phyloP scores from a whole-genome alignment of 2,113 vertebrate genomes.

The Apteryx mantelli region DNA sequence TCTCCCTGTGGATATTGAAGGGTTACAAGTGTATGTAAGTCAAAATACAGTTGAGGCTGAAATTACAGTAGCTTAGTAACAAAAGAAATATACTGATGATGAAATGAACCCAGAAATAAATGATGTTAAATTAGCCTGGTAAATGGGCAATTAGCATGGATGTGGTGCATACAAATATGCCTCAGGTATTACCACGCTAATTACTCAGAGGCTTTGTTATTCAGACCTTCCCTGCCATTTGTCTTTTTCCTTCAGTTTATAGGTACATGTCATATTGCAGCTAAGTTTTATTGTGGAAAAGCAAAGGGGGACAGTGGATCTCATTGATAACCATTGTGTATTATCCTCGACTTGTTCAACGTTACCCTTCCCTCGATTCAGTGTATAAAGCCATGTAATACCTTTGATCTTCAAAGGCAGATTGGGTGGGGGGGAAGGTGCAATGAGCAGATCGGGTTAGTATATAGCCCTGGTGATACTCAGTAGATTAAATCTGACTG shows the following conservation, averaged over 20 bases:
- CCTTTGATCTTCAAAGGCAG: background rate
- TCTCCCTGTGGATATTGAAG: background rate
- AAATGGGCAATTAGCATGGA: conserved; percentile 40
- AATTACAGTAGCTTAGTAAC: conserved; percentile 51
- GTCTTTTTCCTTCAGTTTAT: background rate
- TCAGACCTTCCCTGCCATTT: conserved; percentile 16
- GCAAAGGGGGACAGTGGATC: background rate
- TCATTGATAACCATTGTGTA: background rate
- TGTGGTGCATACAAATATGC: conserved; percentile 20
- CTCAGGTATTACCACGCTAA: conserved; percentile 51
- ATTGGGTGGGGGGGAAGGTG: accelerated
- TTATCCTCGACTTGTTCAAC: background rate
- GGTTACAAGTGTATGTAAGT: conserved; percentile 16
- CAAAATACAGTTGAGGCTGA: conserved; percentile 32
- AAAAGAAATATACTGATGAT: conserved; percentile 17
- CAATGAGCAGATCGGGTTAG: background rate
- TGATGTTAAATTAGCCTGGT: conserved; percentile 37
- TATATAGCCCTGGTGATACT: background rate
- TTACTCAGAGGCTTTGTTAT: conserved; percentile 34
- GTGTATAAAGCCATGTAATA: background rate
- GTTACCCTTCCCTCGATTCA: background rate
- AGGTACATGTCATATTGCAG: background rate
- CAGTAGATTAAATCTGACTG: background rate
- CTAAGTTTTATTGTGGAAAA: background rate
- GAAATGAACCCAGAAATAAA: conserved; percentile 60